Percentiles rank a stretch among this genome's conserved stretches.
These are phyloP conservation scores for Anniella stebbinsi DNA, from an alignment of 2,797 vertebrate species.

Conservation along the genomic window DNA sequence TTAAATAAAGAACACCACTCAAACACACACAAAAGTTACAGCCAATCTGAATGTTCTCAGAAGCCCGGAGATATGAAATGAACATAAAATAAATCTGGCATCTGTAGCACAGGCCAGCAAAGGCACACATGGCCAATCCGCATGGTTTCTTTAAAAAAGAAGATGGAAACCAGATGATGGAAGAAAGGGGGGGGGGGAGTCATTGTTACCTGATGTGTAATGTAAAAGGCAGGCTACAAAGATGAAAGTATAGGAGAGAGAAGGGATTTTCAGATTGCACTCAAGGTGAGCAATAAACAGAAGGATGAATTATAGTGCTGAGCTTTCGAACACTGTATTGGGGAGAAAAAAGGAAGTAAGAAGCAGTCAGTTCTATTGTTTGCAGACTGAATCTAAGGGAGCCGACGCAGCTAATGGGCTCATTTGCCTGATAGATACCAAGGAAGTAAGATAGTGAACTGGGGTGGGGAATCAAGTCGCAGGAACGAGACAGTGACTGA, in stretches of 20 bases:
- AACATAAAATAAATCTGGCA: slow-evolving; percentile 69
- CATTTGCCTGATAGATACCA: slow-evolving; percentile 22
- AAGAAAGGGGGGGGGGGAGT: slow-evolving; percentile 59
- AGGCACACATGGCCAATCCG: slow-evolving; percentile 32
- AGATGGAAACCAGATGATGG: slow-evolving; percentile 64
- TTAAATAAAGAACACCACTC: slow-evolving; percentile 62
- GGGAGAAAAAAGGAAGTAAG: neutral
- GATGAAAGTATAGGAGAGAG: slow-evolving; percentile 39
- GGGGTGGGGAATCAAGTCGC: slow-evolving; percentile 24
- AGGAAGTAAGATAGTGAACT: neutral
- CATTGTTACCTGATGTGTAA: slow-evolving; percentile 63
- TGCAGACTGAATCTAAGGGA: slow-evolving; percentile 18
- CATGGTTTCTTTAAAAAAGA: slow-evolving; percentile 45
- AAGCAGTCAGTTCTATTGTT: slow-evolving; percentile 32
- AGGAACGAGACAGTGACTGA: slow-evolving; percentile 19
- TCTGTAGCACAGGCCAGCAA: slow-evolving; percentile 58
- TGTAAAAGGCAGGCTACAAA: slow-evolving; percentile 34
- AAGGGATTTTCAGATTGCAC: slow-evolving; percentile 38
- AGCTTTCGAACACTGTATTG: slow-evolving; percentile 29
- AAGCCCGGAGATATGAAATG: slow-evolving; percentile 61
- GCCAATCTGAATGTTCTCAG: slow-evolving; percentile 61
- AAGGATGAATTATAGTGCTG: slow-evolving; percentile 14
- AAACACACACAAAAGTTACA: slow-evolving; percentile 15
- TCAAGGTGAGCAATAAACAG: slow-evolving; percentile 35
- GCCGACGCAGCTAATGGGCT: neutral